A percentile compares a stretch with the other conserved stretches of the same genome.
Conservation (phyloP, 1,140 invertebrate species). For the fruit fly (Drosophila melanogaster) region Release_6_plus_ISO1_MT NT_033777.3:12279501-12280000, state of each 20-base stretch:
- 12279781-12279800: constrained; percentile 1
- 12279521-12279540: constrained; percentile 49
- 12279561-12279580: constrained; percentile 38
- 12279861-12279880: constrained; percentile 62
- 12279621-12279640: constrained; percentile 72
- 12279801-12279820: constrained; percentile 16
- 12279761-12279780: constrained; percentile 27
- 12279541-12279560: constrained; percentile 55
- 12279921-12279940: constrained; percentile 47
- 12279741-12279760: constrained; percentile 33
- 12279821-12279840: constrained; percentile 68
- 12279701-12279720: constrained; percentile 66
- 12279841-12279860: constrained; percentile 63
- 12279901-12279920: constrained; percentile 16
- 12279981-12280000: too few species aligned
- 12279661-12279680: constrained; percentile 48
- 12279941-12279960: constrained; percentile 16
- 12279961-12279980: constrained; percentile 13
- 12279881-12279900: constrained; percentile 4
- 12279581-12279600: constrained; percentile 21
- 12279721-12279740: constrained; percentile 81
- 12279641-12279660: constrained; percentile 20
- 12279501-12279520: background rate
- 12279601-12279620: constrained; percentile 62
- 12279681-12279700: constrained; percentile 45